Evolutionary conservation across 2,888 invertebrate species (phyloP), one percentile per base, ranked within the genome.

Genomic region (Liopterus haemorrhoidalis): DNA sequence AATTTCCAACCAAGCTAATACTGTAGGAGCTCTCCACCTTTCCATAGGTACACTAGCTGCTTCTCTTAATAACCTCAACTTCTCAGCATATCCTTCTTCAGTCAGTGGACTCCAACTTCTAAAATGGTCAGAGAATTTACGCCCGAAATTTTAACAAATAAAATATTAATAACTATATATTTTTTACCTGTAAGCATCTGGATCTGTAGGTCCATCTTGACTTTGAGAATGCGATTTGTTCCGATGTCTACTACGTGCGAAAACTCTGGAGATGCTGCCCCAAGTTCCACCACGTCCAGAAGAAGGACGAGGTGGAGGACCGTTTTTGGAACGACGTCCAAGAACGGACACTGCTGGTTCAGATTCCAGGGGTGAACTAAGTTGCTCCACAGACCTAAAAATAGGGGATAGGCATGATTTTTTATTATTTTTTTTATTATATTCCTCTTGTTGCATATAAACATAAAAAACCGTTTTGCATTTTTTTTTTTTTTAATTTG

Each of bases 1-100:
- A 20, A 94, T 82, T 67, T 94, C 94, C 38, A 95, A 72, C 94
- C 94, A 95, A 2, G 94, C 92, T 27, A 93, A 76, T 41, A 95
- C 92, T 49, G 92, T 92, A 0, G 90, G 86, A 9, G 94, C 91
- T 46, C 90, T 78, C 94, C 94, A 95, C 60, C 89, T 73, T 49
- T 89, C 85, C 71, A 94, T 83, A 5, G 92, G 91, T 47, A 90
- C 74, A 39, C 81, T 83, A 25, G 79, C 86, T 35, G 87, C 89
- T 66, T 92, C 91, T 20, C 91, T 79, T 28, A 94, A 70, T 33
- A 81, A 65, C 46, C 78, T 68, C 22, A 90, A 76, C 55, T 89
- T 87, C 62, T 87, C 86, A 40, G 85, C 82, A 58, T 79, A 80
- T 37, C 82, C 83, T 73, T 68, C 86, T 70, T 72, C 85, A 57